Conservation (phyloP, 2,888 invertebrate genomes). For the Phorcus lineatus region DNA sequence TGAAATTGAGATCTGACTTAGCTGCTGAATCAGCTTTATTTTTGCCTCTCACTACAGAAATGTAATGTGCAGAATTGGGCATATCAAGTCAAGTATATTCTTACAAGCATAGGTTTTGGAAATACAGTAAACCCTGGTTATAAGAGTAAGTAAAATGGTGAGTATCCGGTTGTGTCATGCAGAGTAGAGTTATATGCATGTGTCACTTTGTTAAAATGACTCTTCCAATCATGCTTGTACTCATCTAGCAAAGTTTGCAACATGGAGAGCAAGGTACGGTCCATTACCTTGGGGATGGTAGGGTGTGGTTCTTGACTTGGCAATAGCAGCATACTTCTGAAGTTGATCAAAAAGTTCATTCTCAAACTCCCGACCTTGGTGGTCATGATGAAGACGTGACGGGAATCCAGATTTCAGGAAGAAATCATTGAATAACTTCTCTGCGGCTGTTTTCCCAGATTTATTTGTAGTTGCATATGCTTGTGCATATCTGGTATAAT, state of each 20-base stretch:
- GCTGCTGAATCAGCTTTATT: too few relatives aligned
- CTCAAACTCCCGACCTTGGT: neutral
- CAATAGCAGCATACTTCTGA: neutral
- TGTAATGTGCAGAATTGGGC: too few relatives aligned
- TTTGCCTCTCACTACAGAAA: too few relatives aligned
- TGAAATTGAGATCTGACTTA: too few relatives aligned
- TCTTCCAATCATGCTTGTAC: conserved; percentile 21
- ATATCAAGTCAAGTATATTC: too few relatives aligned
- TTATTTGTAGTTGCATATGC: conserved; percentile 22
- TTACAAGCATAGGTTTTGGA: too few relatives aligned
- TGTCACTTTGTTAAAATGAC: neutral
- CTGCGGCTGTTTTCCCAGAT: neutral
- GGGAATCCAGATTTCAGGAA: neutral
- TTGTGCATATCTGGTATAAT: conserved; percentile 20
- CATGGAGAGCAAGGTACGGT: conserved; percentile 18
- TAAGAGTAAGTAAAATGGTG: conserved; percentile 21
- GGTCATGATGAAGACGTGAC: neutral
- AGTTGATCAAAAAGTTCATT: neutral
- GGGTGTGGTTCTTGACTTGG: conserved; percentile 3
- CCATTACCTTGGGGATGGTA: conserved; percentile 16
- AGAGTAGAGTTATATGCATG: conserved; percentile 22
- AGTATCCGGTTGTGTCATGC: neutral
- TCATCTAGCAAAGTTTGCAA: conserved; percentile 1
- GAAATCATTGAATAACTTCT: neutral
- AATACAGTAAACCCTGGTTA: too few relatives aligned